Percentiles rank a stretch among this genome's conserved stretches.
Evolutionary conservation across 2,113 vertebrate species (phyloP).

Genomic region (Odobenus rosmarus): DNA sequence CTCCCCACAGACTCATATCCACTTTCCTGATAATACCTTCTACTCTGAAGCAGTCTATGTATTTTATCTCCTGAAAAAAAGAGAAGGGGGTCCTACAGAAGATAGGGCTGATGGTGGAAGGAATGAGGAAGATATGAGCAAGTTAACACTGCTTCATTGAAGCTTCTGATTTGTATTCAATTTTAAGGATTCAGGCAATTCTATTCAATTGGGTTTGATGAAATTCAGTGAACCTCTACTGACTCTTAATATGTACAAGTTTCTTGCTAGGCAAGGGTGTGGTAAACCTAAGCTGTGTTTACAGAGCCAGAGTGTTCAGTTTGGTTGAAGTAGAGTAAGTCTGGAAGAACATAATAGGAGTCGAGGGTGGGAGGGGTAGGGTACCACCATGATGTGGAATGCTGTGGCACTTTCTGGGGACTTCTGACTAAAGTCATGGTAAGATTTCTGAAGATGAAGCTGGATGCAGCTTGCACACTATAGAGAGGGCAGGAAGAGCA

Average conservation of each 20-base stretch:
- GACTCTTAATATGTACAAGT: background rate
- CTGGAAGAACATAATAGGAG: background rate
- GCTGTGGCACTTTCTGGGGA: background rate
- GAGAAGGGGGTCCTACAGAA: background rate
- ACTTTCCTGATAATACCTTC: background rate
- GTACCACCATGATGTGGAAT: background rate
- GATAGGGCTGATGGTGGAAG: background rate
- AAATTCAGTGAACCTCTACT: background rate
- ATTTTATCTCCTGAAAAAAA: background rate
- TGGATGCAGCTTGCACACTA: background rate
- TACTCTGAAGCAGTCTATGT: background rate
- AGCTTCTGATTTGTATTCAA: background rate
- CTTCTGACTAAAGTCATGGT: background rate
- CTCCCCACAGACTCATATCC: background rate
- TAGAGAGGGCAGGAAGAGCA: background rate
- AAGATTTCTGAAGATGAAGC: background rate
- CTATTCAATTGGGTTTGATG: background rate
- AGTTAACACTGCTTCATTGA: background rate
- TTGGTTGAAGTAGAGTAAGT: background rate
- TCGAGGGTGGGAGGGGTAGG: background rate
- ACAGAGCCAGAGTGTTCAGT: background rate
- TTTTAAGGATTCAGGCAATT: background rate
- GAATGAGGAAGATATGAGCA: background rate
- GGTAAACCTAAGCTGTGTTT: background rate
- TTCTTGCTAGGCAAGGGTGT: background rate